phyloP scores from a whole-genome alignment of 2,888 invertebrate genomes.

The Patella ulyssiponensis region DNA sequence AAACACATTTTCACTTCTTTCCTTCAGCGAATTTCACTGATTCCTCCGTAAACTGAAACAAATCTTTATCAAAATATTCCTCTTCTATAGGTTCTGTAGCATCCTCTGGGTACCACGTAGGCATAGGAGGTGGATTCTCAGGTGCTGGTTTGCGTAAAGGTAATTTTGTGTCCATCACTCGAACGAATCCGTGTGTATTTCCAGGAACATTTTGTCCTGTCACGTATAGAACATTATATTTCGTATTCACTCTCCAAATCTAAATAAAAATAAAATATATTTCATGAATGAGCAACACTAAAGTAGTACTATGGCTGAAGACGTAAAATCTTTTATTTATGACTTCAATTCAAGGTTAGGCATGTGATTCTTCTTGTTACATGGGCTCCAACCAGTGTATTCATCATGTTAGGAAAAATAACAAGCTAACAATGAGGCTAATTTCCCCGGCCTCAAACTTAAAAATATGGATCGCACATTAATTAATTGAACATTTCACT shows the following conservation, averaged over 20 bases:
- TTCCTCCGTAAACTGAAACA: conserved; percentile 80
- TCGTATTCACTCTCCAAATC: conserved; percentile 93
- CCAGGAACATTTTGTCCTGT: conserved; percentile 88
- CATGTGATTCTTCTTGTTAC: too few species aligned
- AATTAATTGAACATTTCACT: too few species aligned
- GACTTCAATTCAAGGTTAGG: too few species aligned
- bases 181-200: conserved; percentile 77
- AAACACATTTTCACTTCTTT: conserved; percentile 1
- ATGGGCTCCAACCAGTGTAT: too few species aligned
- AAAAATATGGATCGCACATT: too few species aligned
- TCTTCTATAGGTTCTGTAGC: conserved; percentile 76
- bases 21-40: conserved; percentile 39
- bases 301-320: too few species aligned
- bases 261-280: conserved; percentile 73
- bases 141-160: conserved; percentile 67
- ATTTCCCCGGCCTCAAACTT: too few species aligned
- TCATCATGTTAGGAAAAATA: too few species aligned
- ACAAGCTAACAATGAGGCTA: too few species aligned
- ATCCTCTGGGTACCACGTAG: conserved; percentile 81
- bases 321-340: too few species aligned
- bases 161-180: conserved; percentile 86
- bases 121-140: conserved; percentile 77
- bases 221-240: conserved; percentile 93
- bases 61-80: conserved; percentile 83
- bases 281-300: not conserved